A percentile compares a stretch with the other conserved stretches of the same genome.
Evolutionary conservation across 1,140 invertebrate species (phyloP).

Genomic region (Gonioctena quinquepunctata): DNA sequence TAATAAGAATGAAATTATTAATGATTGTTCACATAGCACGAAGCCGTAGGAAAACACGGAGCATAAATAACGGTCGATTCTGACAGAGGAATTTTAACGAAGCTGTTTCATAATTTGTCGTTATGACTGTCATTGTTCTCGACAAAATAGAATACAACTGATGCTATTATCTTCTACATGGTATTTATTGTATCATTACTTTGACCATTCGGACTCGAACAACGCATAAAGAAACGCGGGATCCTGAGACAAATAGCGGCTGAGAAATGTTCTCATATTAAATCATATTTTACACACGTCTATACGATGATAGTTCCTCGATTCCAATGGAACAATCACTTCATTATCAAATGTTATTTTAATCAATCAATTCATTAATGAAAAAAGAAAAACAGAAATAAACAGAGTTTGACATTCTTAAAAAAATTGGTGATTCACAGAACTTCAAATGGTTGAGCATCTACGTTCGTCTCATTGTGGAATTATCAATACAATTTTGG

Average conservation of each 20-base stretch:
- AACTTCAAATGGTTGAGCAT: too few relatives aligned
- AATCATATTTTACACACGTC: constrained; percentile 3
- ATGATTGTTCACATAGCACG: constrained; percentile 35
- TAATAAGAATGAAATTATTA: constrained; percentile 33
- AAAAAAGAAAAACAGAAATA: neutral
- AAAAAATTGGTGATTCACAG: too few relatives aligned
- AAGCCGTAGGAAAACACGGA: constrained; percentile 38
- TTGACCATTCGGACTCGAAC: constrained; percentile 7
- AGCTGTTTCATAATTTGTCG: constrained; percentile 46
- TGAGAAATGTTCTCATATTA: constrained; percentile 2
- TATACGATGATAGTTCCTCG: neutral
- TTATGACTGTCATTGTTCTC: constrained; percentile 43
- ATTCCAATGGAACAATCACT: neutral
- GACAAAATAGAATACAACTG: constrained; percentile 37
- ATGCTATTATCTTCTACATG: constrained; percentile 34
- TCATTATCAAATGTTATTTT: neutral
- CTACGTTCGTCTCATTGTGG: too few relatives aligned
- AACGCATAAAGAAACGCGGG: constrained; percentile 1
- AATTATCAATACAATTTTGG: too few relatives aligned
- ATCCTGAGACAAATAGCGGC: neutral
- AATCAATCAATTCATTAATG: neutral
- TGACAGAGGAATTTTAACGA: constrained; percentile 45
- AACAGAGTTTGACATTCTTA: neutral
- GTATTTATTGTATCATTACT: constrained; percentile 35
- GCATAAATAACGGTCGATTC: constrained; percentile 40